A percentile compares a stretch with the other conserved stretches of the same genome.
Evolutionary conservation across 2,888 invertebrate species (phyloP).

Genomic region (Apomyelois bistriatella): DNA sequence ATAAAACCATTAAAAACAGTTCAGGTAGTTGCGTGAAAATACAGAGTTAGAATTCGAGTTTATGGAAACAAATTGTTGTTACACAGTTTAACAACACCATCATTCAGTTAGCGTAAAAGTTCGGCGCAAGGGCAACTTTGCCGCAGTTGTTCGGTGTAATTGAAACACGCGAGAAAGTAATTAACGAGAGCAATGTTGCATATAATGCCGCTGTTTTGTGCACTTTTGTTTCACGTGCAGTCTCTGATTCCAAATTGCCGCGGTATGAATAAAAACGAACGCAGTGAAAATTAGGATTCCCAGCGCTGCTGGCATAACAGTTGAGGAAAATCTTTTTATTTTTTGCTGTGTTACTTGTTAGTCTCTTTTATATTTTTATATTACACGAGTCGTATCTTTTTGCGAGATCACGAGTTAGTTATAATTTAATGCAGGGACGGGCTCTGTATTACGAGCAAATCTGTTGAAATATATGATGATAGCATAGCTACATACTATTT

Average conservation of each 20-base stretch:
- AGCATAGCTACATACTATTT: no score
- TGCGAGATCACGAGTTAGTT: background rate
- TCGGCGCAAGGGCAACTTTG: conserved; percentile 39
- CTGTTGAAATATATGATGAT: no score
- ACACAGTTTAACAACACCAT: conserved; percentile 18
- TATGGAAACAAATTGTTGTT: conserved; percentile 12
- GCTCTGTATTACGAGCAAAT: no score
- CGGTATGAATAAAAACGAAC: conserved; percentile 6
- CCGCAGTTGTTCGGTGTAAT: conserved; percentile 36
- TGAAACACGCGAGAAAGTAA: conserved; percentile 45
- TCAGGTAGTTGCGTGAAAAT: background rate
- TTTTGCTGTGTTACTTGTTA: background rate
- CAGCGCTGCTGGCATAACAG: background rate
- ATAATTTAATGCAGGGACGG: background rate
- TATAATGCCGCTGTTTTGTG: conserved; percentile 23
- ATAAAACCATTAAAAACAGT: background rate
- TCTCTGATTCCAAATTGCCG: background rate
- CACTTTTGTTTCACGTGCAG: conserved; percentile 12
- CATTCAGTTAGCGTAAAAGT: conserved; percentile 32
- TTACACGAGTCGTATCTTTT: background rate
- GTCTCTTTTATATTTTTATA: background rate
- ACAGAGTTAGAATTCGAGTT: background rate
- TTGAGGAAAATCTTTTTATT: background rate
- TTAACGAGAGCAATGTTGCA: conserved; percentile 33
- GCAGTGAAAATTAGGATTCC: background rate